These are phyloP conservation scores for Lysandra bellargus DNA, from an alignment of 2,888 invertebrate species.

Conservation along the genomic window DNA sequence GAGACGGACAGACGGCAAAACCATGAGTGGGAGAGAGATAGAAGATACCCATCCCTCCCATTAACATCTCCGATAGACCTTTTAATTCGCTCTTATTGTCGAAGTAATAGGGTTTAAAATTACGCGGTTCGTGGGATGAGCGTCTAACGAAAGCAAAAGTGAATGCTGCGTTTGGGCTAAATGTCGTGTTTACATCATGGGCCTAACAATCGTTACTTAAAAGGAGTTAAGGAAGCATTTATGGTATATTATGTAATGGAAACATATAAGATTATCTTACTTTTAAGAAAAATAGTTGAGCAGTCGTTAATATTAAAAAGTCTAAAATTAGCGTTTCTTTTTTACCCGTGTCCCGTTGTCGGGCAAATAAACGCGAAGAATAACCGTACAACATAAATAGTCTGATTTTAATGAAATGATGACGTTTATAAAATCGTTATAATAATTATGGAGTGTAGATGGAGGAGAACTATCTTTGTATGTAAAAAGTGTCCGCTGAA, in stretches of 20 bases:
- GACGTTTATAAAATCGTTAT: no score
- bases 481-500: no score
- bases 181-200: conserved; percentile 31
- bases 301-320: no score
- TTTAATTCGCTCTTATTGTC: background rate
- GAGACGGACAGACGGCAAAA: background rate
- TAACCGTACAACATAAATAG: no score
- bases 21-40: conserved; percentile 47
- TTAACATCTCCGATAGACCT: conserved; percentile 34
- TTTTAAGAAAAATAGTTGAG: background rate
- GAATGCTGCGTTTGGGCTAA: conserved; percentile 54
- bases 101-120: conserved; percentile 33
- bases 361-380: no score
- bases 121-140: conserved; percentile 59
- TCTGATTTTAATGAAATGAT: no score
- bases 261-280: background rate
- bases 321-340: no score
- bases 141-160: conserved; percentile 72
- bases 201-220: conserved; percentile 13
- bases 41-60: conserved; percentile 52
- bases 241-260: background rate
- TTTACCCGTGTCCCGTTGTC: no score
- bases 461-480: no score
- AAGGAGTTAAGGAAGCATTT: conserved; percentile 12
- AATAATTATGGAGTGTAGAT: no score